Evolutionary conservation across 2,113 vertebrate genomes (phyloP).

Genomic region (Pyxicephalus adspersus): DNA sequence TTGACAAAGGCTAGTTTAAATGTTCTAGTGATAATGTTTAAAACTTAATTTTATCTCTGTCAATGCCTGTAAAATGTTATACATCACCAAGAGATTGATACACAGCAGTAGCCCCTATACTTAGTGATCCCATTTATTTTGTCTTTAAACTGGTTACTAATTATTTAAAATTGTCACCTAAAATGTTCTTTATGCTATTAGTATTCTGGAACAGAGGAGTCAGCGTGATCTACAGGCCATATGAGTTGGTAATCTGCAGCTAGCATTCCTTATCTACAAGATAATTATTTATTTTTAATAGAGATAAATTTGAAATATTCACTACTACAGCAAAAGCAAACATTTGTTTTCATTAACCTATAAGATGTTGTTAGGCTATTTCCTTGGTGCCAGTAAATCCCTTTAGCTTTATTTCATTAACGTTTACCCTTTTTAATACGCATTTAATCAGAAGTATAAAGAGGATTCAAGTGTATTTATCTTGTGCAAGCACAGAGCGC

Average conservation of each 20-base stretch:
- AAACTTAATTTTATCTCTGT: too few species aligned
- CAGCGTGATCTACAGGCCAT: neutral
- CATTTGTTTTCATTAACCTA: conserved; percentile 12
- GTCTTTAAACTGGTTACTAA: too few species aligned
- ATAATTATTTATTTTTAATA: conserved; percentile 3
- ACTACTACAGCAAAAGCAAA: neutral
- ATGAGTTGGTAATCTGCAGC: neutral
- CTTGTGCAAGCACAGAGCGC: conserved; percentile 19
- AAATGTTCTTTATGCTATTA: too few species aligned
- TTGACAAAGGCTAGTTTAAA: too few species aligned
- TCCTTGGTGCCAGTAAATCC: conserved; percentile 26
- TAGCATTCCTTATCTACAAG: neutral
- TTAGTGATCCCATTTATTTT: too few species aligned
- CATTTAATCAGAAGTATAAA: conserved; percentile 40
- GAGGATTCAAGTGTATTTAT: conserved; percentile 45
- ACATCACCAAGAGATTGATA: too few species aligned
- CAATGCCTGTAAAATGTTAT: too few species aligned
- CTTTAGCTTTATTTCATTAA: conserved; percentile 34
- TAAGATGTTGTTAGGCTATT: neutral
- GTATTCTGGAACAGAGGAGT: too few species aligned
- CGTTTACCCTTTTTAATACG: conserved; percentile 35
- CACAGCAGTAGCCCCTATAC: too few species aligned
- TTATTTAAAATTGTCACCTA: too few species aligned
- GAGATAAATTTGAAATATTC: neutral
- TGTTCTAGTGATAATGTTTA: too few species aligned